Conservation (phyloP, 1,140 invertebrate species). For the Cydia splendana region DNA sequence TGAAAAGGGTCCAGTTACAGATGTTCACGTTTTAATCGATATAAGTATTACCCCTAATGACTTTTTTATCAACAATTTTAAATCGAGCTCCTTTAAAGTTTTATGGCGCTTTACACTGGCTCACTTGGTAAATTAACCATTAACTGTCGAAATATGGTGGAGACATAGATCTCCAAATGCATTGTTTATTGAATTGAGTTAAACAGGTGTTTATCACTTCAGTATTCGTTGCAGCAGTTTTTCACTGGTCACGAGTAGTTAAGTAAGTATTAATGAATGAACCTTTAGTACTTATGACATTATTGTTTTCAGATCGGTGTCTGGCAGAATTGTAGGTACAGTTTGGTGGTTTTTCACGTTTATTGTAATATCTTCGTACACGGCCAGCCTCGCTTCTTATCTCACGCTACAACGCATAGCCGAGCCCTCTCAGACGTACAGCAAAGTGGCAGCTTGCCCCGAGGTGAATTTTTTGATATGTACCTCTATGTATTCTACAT, state of each 20-base stretch:
- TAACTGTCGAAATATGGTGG: no score
- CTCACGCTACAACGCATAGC: slow-evolving; percentile 95
- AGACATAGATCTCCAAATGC: no score
- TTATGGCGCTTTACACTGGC: no score
- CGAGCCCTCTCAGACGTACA: slow-evolving; percentile 81
- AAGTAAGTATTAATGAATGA: no score
- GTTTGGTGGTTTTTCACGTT: slow-evolving; percentile 99
- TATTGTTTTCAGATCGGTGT: slow-evolving; percentile 85
- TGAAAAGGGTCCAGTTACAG: no score
- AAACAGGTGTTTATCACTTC: no score
- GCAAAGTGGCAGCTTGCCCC: slow-evolving; percentile 58
- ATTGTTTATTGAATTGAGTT: no score
- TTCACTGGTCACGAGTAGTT: no score
- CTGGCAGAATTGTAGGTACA: slow-evolving; percentile 95
- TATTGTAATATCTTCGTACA: slow-evolving; percentile 98
- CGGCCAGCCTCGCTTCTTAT: slow-evolving; percentile 98
- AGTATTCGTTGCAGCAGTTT: no score
- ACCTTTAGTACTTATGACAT: background rate
- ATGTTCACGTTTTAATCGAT: no score
- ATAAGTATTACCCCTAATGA: background rate
- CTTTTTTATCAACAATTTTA: background rate
- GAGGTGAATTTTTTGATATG: slow-evolving; percentile 50
- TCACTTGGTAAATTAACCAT: no score
- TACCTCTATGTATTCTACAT: background rate
- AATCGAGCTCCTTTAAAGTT: background rate